Percentiles rank a stretch among this genome's conserved stretches.
phyloP scores from a whole-genome alignment of 2,797 vertebrate species.

The Falco rusticolus region DNA sequence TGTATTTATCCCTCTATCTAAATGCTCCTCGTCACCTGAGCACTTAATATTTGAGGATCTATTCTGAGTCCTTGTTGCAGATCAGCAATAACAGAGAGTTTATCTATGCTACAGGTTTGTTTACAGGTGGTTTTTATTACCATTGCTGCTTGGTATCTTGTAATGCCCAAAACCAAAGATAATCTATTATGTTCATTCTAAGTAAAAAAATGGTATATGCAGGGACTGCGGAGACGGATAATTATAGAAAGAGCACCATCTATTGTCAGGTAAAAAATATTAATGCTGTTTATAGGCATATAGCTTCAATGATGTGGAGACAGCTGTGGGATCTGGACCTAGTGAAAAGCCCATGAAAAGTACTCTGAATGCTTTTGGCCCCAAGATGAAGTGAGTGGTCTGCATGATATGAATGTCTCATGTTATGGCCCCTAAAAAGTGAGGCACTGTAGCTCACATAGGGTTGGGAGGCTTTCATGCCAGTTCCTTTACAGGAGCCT shows the following conservation, averaged over 20 bases:
- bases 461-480: neutral
- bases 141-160: neutral
- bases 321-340: neutral
- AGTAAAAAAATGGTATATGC: neutral
- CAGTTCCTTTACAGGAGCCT: neutral
- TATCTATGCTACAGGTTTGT: neutral
- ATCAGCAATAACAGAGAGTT: neutral
- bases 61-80: neutral
- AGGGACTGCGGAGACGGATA: neutral
- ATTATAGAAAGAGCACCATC: constrained; percentile 66
- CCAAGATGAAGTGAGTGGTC: neutral
- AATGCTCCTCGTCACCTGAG: neutral
- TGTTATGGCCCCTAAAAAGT: neutral
- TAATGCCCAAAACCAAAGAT: neutral
- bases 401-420: accelerated
- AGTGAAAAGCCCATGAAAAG: neutral
- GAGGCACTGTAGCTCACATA: neutral
- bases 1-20: neutral
- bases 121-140: neutral
- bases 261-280: constrained; percentile 34
- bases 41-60: neutral
- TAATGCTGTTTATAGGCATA: neutral
- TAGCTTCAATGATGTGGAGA: neutral
- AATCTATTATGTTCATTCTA: neutral
- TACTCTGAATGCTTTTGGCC: neutral